Conservation (phyloP, 2,888 invertebrate genomes). For the Mongoloraphidia duomilia region DNA sequence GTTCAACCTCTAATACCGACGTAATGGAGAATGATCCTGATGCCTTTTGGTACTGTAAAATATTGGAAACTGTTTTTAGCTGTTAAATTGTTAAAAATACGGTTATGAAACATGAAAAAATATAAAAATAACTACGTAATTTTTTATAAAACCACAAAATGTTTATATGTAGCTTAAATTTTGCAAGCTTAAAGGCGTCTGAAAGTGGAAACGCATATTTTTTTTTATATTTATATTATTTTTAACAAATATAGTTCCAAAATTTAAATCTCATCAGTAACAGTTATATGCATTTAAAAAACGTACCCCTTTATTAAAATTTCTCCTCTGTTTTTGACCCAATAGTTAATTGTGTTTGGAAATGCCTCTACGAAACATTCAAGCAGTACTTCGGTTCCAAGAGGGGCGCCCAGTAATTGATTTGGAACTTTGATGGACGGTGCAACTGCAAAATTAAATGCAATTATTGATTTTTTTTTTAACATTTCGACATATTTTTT, state of each 20-base stretch:
- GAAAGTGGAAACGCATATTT: not conserved
- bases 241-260: not conserved
- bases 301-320: constrained; percentile 48
- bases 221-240: not conserved
- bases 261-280: constrained; percentile 5
- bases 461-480: too few relatives aligned
- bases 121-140: too few relatives aligned
- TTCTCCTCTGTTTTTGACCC: constrained; percentile 46
- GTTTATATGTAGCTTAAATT: too few relatives aligned
- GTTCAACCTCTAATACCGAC: too few relatives aligned
- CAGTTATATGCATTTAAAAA: constrained; percentile 22
- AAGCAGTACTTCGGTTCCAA: constrained; percentile 43
- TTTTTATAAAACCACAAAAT: too few relatives aligned
- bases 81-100: too few relatives aligned
- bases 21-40: too few relatives aligned
- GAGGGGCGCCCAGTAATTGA: constrained; percentile 49
- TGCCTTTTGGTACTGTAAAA: too few relatives aligned
- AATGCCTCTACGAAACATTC: constrained; percentile 53
- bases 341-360: constrained; percentile 53
- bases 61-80: too few relatives aligned
- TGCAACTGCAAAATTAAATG: constrained; percentile 34
- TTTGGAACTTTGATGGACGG: constrained; percentile 49
- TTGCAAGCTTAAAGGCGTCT: too few relatives aligned
- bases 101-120: too few relatives aligned
- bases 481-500: too few relatives aligned